Conservation (phyloP, 2,888 invertebrate species). For the Ecliptopera silaceata region DNA sequence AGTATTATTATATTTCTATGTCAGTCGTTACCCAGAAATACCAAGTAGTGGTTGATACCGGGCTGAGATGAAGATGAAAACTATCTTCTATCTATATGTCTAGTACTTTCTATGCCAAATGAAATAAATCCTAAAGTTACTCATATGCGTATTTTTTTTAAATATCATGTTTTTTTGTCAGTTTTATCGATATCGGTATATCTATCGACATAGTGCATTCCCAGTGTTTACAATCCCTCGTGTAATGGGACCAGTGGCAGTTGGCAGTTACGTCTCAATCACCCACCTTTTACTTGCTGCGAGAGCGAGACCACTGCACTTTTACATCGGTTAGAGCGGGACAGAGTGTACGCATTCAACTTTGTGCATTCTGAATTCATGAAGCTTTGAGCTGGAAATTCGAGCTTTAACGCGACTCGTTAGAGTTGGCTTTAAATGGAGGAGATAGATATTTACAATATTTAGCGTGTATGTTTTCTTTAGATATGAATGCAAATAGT, state of each 20-base stretch:
- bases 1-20: no score
- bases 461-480: conserved; percentile 82
- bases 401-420: neutral
- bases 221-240: conserved; percentile 70
- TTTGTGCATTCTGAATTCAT: conserved; percentile 63
- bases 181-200: conserved; percentile 36
- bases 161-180: no score
- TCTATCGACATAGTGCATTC: conserved; percentile 38
- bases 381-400: conserved; percentile 29
- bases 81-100: no score
- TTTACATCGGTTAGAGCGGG: conserved; percentile 43
- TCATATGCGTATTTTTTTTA: no score
- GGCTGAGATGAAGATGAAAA: no score
- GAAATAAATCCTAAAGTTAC: no score
- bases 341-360: conserved; percentile 62
- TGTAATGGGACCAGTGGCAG: conserved; percentile 81
- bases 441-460: conserved; percentile 61
- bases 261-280: conserved; percentile 81
- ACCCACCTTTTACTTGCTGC: conserved; percentile 76
- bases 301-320: conserved; percentile 50
- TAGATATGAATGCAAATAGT: conserved; percentile 83
- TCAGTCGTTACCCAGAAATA: no score
- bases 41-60: no score
- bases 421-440: conserved; percentile 39
- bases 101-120: no score